Evolutionary conservation across 2,888 invertebrate genomes (phyloP).

Genomic region (Drepana falcataria): DNA sequence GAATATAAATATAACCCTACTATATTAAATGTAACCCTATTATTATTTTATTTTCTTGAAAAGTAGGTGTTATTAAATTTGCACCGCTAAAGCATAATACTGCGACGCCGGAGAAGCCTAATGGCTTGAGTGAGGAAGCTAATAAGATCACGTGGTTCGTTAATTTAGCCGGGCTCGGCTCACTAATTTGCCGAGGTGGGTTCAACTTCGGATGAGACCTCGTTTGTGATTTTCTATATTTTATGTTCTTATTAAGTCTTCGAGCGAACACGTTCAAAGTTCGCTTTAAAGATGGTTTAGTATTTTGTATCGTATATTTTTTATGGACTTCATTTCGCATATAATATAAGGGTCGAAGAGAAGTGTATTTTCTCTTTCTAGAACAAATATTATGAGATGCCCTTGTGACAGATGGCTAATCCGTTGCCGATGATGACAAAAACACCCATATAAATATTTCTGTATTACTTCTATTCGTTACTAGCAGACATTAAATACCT

Average conservation of each 20-base stretch:
- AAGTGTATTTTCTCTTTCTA: no score
- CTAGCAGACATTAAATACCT: no score
- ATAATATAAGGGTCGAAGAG: no score
- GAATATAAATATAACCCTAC: constrained; percentile 1
- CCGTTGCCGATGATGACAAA: no score
- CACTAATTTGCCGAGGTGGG: constrained; percentile 39
- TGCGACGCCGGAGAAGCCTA: constrained; percentile 24
- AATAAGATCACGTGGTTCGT: constrained; percentile 58
- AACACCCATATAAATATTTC: no score
- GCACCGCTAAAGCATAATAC: constrained; percentile 34
- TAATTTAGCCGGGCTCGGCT: constrained; percentile 38
- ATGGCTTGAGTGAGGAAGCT: constrained; percentile 47
- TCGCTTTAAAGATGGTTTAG: no score
- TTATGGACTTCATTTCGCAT: no score
- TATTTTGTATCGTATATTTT: no score
- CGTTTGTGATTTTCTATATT: constrained; percentile 17
- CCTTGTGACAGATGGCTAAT: no score
- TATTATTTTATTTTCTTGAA: constrained; percentile 15
- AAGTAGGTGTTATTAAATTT: constrained; percentile 40
- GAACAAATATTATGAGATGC: no score
- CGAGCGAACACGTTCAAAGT: not conserved
- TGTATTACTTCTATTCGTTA: no score
- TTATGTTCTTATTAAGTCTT: not conserved
- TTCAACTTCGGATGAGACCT: constrained; percentile 34
- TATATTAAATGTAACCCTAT: constrained; percentile 3